phyloP scores from a whole-genome alignment of 2,113 vertebrate genomes.

The Sisor rabdophorus region DNA sequence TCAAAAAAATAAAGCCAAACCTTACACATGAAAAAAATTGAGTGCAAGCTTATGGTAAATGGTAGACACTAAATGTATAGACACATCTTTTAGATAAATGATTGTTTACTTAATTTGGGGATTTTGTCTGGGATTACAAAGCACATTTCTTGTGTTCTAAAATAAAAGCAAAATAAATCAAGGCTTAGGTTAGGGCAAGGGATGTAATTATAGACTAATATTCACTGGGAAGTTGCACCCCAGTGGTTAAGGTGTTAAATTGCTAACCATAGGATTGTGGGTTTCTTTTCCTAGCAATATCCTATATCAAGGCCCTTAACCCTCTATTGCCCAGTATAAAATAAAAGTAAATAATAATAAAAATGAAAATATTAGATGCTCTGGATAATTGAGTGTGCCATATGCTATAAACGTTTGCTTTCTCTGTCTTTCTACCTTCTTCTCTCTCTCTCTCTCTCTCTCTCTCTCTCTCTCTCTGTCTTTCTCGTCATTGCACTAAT shows the following conservation, averaged over 20 bases:
- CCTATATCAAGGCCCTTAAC: too few species aligned
- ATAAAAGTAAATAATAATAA: too few species aligned
- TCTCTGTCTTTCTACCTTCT: background rate
- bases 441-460: background rate
- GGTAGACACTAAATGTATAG: background rate
- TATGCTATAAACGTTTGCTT: background rate
- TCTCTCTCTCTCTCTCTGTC: conserved; percentile 71
- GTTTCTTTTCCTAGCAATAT: too few species aligned
- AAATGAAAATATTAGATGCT: too few species aligned
- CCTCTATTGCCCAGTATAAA: too few species aligned
- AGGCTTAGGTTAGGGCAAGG: too few species aligned
- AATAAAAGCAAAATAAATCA: background rate
- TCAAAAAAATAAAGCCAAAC: background rate
- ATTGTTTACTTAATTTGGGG: background rate
- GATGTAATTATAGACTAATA: too few species aligned
- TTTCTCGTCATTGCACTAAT: conserved; percentile 51
- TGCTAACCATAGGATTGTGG: too few species aligned
- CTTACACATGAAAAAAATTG: background rate
- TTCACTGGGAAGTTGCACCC: too few species aligned
- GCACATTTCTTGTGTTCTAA: background rate
- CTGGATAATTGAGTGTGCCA: too few species aligned
- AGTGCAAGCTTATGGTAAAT: background rate
- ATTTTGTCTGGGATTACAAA: background rate
- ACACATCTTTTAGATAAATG: too few species aligned
- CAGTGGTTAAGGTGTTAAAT: too few species aligned